Evolutionary conservation across 2,888 invertebrate species (phyloP), one percentile per base, ranked within the genome.

Genomic region (Dinocampus coccinellae): DNA sequence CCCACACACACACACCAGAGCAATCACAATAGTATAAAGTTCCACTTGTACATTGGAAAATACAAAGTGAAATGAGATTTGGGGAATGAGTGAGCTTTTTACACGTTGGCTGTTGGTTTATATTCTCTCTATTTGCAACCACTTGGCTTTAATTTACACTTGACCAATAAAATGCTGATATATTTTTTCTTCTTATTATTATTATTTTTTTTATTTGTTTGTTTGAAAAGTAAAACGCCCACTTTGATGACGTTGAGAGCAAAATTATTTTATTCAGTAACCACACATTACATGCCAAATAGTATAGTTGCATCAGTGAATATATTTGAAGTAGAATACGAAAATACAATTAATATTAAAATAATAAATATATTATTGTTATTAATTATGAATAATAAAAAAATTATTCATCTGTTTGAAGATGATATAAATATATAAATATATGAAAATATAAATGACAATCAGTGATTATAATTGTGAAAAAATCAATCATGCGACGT

Each of bases 401-500:
- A 61, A 20, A 60, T n/a, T n/a, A n/a, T n/a, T n/a, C n/a, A n/a
- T n/a, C n/a, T n/a, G n/a, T n/a, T n/a, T n/a, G n/a, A n/a, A n/a
- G n/a, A n/a, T n/a, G n/a, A n/a, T n/a, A n/a, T n/a, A n/a, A n/a
- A n/a, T n/a, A n/a, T n/a, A n/a, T n/a, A n/a, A 29, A 4, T 29
- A 29, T 29, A 29, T 29, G 3, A 62, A 42, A 42, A 10, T n/a
- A 20, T 33, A 33, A 53, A 29, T 29, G 42, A 13, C 4, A 39
- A 36, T 62, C 9, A 47, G 34, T 61, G 29, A 62, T 42, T n/a
- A 60, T 47, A 42, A 58, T 47, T 60, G 22, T 58, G 47, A 3
- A 3, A n/a, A n/a, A 42, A 33, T 42, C 67, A 36, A 72, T 66
- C 70, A 79, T 82, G 81, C 80, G 80, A 70, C 81, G 82, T 69